Percentiles rank a stretch among this genome's conserved stretches.
These are phyloP conservation scores for Hydrolagus affinis DNA, from an alignment of 2,113 vertebrate genomes.

Conservation along the genomic window DNA sequence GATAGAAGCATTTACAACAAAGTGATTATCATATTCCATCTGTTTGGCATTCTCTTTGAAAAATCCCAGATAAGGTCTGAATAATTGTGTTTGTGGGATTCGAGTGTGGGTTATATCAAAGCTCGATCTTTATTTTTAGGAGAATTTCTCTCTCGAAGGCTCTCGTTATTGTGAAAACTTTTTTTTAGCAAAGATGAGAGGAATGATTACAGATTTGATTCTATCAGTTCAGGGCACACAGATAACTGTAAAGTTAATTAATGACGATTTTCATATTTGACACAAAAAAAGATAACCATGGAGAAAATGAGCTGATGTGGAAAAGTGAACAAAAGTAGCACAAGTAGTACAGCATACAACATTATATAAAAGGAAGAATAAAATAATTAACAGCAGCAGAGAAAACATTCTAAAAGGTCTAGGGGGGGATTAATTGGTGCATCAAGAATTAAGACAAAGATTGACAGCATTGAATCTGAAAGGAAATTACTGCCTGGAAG, in stretches of 20 bases:
- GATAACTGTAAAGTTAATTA: neutral
- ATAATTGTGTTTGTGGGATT: neutral
- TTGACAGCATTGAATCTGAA: too few relatives aligned
- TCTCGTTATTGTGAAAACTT: neutral
- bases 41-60: neutral
- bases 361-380: too few relatives aligned
- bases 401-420: too few relatives aligned
- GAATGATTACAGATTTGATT: neutral
- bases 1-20: neutral
- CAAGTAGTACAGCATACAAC: too few relatives aligned
- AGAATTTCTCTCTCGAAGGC: neutral
- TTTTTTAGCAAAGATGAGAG: neutral
- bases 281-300: neutral
- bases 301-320: neutral
- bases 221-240: neutral
- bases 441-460: too few relatives aligned
- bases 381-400: too few relatives aligned
- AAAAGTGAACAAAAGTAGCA: neutral
- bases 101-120: too few relatives aligned
- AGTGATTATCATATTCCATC: neutral
- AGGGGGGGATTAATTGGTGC: too few relatives aligned
- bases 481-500: too few relatives aligned
- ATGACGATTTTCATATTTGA: neutral
- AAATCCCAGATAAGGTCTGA: neutral
- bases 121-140: too few relatives aligned